A percentile compares a stretch with the other conserved stretches of the same genome.
phyloP scores from a whole-genome alignment of 2,113 vertebrate genomes.

The Otus sunia region DNA sequence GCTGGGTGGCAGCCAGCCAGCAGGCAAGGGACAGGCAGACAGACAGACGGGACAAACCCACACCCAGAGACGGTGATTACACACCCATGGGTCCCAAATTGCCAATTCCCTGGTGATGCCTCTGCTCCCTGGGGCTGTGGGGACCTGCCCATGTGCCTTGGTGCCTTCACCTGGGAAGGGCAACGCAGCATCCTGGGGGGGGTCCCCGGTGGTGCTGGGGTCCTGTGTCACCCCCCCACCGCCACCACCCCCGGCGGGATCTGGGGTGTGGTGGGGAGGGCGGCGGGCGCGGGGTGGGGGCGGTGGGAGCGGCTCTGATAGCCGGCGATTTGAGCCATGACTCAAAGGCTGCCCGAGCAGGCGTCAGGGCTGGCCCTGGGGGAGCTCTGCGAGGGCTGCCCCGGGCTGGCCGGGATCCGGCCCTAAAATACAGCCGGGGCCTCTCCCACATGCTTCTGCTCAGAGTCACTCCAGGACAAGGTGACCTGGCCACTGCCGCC shows the following conservation, averaged over 20 bases:
- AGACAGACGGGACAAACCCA: not conserved
- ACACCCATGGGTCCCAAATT: not conserved
- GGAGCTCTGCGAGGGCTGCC: not conserved
- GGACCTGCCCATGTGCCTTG: rapidly evolving
- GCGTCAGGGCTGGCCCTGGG: not conserved
- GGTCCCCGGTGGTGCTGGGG: rapidly evolving
- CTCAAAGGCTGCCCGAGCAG: not conserved
- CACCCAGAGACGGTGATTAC: not conserved
- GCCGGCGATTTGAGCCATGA: not conserved
- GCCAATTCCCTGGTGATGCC: not conserved
- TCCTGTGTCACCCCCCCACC: not conserved
- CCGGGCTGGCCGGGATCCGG: not conserved
- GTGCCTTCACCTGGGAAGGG: not conserved
- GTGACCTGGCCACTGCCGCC: not conserved
- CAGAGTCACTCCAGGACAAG: not conserved
- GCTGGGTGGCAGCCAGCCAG: not conserved
- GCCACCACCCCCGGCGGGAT: not conserved
- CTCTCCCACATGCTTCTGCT: not conserved
- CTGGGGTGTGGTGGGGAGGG: not conserved
- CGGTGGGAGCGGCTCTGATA: not conserved
- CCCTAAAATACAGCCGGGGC: not conserved
- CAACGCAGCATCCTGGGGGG: rapidly evolving
- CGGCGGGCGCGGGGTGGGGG: not conserved
- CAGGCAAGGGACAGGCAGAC: not conserved
- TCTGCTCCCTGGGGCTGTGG: not conserved